These are phyloP conservation scores for Vanessa tameamea DNA, from an alignment of 1,140 invertebrate genomes.

Conservation along the genomic window DNA sequence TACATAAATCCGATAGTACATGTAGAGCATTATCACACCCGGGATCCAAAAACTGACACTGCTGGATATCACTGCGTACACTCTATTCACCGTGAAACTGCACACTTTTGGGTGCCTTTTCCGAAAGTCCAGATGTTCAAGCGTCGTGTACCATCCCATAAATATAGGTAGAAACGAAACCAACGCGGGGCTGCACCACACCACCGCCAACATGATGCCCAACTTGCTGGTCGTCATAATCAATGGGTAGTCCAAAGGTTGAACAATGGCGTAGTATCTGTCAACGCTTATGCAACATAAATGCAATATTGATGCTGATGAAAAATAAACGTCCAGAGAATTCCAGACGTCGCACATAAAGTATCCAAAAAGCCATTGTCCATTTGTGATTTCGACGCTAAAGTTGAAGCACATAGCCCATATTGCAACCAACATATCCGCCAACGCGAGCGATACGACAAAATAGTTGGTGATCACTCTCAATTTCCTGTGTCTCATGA, in stretches of 20 bases:
- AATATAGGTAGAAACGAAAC: slow-evolving; percentile 98
- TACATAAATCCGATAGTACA: slow-evolving; percentile 95
- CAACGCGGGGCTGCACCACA: slow-evolving; percentile 95
- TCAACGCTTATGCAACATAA: slow-evolving; percentile 95
- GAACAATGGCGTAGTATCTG: slow-evolving; percentile 94
- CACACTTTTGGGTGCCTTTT: slow-evolving; percentile 88
- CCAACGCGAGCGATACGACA: slow-evolving; percentile 94
- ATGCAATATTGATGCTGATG: slow-evolving; percentile 94
- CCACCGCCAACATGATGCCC: slow-evolving; percentile 89
- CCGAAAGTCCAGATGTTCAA: slow-evolving; percentile 87
- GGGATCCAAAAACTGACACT: slow-evolving; percentile 98
- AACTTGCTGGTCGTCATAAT: slow-evolving; percentile 92
- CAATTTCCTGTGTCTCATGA: slow-evolving; percentile 92
- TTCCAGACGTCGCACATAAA: slow-evolving; percentile 98
- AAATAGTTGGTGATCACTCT: slow-evolving; percentile 97
- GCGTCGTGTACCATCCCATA: slow-evolving; percentile 94
- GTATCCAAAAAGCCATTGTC: slow-evolving; percentile 93
- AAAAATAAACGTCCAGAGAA: slow-evolving; percentile 96
- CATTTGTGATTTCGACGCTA: slow-evolving; percentile 89
- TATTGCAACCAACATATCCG: slow-evolving; percentile 95
- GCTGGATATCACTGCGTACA: slow-evolving; percentile 94
- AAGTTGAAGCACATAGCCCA: slow-evolving; percentile 98
- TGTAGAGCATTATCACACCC: slow-evolving; percentile 95
- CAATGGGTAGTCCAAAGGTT: slow-evolving; percentile 92
- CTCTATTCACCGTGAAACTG: slow-evolving; percentile 93